phyloP scores from a whole-genome alignment of 2,888 invertebrate genomes.

The Dinocampus coccinellae region DNA sequence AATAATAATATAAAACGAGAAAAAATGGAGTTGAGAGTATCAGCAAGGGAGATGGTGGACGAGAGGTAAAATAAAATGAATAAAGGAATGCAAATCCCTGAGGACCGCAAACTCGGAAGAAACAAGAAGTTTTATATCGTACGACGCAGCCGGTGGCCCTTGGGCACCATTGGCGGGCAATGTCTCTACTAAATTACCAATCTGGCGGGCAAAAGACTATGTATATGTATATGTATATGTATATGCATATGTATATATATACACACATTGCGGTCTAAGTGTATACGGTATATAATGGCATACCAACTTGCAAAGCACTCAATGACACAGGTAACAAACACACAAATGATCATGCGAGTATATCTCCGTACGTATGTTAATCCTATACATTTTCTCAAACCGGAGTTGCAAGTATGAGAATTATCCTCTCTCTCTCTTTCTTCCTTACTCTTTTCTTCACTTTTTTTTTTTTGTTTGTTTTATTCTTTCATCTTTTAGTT shows the following conservation, averaged over 20 bases:
- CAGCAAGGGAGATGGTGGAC: constrained; percentile 8
- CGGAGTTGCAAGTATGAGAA: constrained; percentile 35
- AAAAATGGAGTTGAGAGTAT: constrained; percentile 19
- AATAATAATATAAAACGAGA: constrained; percentile 4
- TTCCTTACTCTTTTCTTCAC: no score
- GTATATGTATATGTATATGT: constrained; percentile 39
- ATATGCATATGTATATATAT: constrained; percentile 33
- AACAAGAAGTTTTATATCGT: constrained; percentile 52
- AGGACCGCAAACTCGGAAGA: constrained; percentile 43
- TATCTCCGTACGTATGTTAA: constrained; percentile 15
- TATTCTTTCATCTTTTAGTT: no score
- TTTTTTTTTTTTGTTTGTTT: no score
- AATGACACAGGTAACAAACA: constrained; percentile 19
- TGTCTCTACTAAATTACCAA: constrained; percentile 56
- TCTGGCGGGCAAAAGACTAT: constrained; percentile 49
- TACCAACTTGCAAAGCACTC: background rate
- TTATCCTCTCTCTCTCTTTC: constrained; percentile 24
- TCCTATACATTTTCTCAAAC: constrained; percentile 26
- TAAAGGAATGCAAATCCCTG: constrained; percentile 54
- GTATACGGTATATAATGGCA: background rate
- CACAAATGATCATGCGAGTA: background rate
- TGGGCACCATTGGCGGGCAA: constrained; percentile 44
- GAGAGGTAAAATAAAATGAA: constrained; percentile 41
- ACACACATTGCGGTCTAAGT: constrained; percentile 4
- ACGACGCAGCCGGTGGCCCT: constrained; percentile 39